Evolutionary conservation across 2,888 invertebrate genomes (phyloP).

Genomic region (Escarpia spicata): DNA sequence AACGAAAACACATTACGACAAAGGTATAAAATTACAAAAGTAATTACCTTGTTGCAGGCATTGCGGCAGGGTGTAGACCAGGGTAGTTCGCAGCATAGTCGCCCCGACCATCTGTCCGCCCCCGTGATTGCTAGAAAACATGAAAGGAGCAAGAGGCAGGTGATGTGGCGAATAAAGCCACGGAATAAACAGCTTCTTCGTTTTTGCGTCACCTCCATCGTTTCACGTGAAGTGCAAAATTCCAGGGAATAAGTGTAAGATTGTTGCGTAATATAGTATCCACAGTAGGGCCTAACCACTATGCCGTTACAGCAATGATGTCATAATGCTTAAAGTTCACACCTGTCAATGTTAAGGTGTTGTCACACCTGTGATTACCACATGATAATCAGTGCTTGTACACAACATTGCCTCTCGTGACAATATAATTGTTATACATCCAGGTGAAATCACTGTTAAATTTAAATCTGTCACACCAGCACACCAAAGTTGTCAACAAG

Average conservation of each 20-base stretch:
- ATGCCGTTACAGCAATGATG: neutral
- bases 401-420: neutral
- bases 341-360: neutral
- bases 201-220: neutral
- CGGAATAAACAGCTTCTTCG: neutral
- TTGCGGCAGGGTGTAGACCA: neutral
- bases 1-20: neutral
- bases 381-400: neutral
- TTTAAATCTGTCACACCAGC: neutral
- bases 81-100: neutral
- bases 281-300: neutral
- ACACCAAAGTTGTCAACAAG: neutral
- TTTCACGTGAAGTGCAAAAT: neutral
- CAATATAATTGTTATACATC: neutral
- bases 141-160: neutral
- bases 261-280: neutral
- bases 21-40: constrained; percentile 8
- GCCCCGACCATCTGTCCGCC: neutral
- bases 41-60: constrained; percentile 10
- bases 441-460: neutral
- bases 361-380: neutral
- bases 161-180: neutral
- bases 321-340: neutral
- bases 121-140: neutral
- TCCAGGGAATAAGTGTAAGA: neutral